Evolutionary conservation across 2,888 invertebrate genomes (phyloP), one percentile per base, ranked within the genome.

Genomic region (Drosophila quinaria): DNA sequence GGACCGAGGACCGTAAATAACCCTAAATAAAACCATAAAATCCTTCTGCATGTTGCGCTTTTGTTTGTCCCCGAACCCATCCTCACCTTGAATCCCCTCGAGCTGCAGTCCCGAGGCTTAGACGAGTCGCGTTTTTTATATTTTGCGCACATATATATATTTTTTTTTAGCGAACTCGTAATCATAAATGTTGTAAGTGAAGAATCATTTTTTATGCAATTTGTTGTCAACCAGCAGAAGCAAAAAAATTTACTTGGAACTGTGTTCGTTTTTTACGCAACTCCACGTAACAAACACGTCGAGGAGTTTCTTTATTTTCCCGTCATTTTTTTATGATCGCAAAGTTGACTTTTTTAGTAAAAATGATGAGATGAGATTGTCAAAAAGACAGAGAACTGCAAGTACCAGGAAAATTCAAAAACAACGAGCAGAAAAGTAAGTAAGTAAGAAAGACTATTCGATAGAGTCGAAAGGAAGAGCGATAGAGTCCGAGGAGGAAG

Each of bases 11-110:
- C 73, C 64, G 73, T 69, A 81, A 88, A 86, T 91, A 91, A 91
- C 90, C 91, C 91, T 91, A 82, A 91, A 91, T 91, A 91, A 91
- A 91, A 91, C 91, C 91, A 91, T 91, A 91, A 91, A 91, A 91
- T 91, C 91, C 91, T 91, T 91, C 91, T 86, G 85, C 86, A 89
- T 84, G 86, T 87, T 87, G 86, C 72, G 81, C 81, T 64, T 81
- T 73, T 75, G 78, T 78, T 39, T 55, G 41, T 15, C 6, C 58
- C n/a, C 71, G 55, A 66, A 60, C 69, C 81, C 80, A 74, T 66
- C 80, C 56, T 83, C 80, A 85, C 87, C 83, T 85, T 83, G 85
- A 78, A 44, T 41, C 61, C 60, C 56, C 54, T 49, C 29, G 60
- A 65, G 69, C 2, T 35, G 6, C 42, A 49, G 31, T 2, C 31